phyloP scores from a whole-genome alignment of 2,888 invertebrate species.

The Agriopis leucophaearia region DNA sequence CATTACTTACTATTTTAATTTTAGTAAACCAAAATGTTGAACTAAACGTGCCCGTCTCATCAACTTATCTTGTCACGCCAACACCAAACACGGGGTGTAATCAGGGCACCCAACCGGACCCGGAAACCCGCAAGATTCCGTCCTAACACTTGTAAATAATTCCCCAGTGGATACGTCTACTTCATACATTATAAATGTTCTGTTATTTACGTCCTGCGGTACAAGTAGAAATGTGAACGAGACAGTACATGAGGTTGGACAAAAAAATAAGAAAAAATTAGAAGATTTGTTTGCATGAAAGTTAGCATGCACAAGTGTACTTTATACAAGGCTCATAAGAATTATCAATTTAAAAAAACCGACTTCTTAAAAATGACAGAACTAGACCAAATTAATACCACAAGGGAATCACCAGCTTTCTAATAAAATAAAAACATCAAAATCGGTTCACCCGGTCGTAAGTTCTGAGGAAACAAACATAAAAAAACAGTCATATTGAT shows the following conservation, averaged over 20 bases:
- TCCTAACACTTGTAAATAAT: constrained; percentile 47
- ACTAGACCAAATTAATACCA: no score
- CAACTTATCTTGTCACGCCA: constrained; percentile 23
- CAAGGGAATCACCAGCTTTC: no score
- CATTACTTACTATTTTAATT: not conserved
- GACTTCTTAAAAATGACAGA: no score
- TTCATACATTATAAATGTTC: constrained; percentile 48
- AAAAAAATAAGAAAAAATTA: not conserved
- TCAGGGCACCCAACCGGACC: constrained; percentile 16
- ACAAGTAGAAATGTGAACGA: not conserved
- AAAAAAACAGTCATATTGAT: no score
- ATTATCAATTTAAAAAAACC: no score
- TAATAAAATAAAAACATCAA: no score
- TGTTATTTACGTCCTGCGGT: constrained; percentile 47
- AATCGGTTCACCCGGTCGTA: no score
- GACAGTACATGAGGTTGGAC: constrained; percentile 22
- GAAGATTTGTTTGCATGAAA: no score
- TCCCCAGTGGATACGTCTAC: constrained; percentile 44
- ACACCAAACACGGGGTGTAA: constrained; percentile 22
- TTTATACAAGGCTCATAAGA: no score
- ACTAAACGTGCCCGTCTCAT: not conserved
- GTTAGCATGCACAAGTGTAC: no score
- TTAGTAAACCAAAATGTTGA: not conserved
- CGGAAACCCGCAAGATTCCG: constrained; percentile 42
- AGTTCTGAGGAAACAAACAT: no score